Evolutionary conservation across 2,888 invertebrate genomes (phyloP).

Genomic region (Drosophila tripunctata): DNA sequence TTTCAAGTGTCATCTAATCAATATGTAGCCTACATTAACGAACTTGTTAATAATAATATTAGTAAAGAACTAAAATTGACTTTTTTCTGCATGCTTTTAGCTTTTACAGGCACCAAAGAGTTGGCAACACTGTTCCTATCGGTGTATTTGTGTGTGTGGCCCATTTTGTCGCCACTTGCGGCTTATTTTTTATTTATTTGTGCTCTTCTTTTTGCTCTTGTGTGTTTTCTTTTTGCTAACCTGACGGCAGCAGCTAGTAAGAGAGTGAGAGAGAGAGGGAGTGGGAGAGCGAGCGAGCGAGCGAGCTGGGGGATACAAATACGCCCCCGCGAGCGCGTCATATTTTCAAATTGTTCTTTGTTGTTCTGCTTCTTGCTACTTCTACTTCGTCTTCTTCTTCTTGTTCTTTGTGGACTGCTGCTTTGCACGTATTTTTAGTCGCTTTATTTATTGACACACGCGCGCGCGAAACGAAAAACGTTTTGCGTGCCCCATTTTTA

Average conservation of each 20-base stretch:
- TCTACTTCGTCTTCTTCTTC: slow-evolving; percentile 3
- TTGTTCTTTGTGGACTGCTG: slow-evolving; percentile 35
- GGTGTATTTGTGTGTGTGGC: slow-evolving; percentile 17
- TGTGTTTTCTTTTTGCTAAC: slow-evolving; percentile 22
- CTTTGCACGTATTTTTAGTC: slow-evolving; percentile 66
- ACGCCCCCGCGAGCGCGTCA: slow-evolving; percentile 53
- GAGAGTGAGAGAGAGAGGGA: background rate
- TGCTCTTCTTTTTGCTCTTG: background rate
- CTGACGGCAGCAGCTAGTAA: background rate
- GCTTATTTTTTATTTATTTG: slow-evolving; percentile 13
- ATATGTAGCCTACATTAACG: too few species aligned
- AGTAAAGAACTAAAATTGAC: too few species aligned
- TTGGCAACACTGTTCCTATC: too few species aligned
- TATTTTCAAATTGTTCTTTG: slow-evolving; percentile 45
- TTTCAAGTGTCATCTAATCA: too few species aligned
- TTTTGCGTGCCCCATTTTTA: slow-evolving; percentile 38
- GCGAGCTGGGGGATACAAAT: slow-evolving; percentile 20
- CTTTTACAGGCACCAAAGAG: too few species aligned
- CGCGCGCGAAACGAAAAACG: slow-evolving; percentile 59
- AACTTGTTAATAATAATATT: too few species aligned
- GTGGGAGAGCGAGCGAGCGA: background rate
- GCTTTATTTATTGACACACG: slow-evolving; percentile 72
- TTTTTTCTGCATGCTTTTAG: too few species aligned
- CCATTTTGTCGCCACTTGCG: slow-evolving; percentile 33
- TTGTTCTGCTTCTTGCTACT: slow-evolving; percentile 1